phyloP scores from a whole-genome alignment of 1,140 invertebrate species.

The Aricia agestis region DNA sequence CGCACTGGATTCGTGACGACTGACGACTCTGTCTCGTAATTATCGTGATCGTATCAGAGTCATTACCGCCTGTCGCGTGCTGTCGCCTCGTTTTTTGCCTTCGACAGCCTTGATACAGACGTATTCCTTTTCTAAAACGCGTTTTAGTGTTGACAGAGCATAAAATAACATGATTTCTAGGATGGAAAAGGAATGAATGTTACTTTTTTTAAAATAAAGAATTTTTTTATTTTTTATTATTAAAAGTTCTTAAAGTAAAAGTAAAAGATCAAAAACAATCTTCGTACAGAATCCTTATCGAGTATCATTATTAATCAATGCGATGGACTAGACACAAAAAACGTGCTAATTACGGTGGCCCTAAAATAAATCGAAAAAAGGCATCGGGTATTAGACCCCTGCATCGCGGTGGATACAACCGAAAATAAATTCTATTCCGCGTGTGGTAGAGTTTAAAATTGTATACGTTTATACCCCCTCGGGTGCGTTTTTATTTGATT shows the following conservation, averaged over 20 bases:
- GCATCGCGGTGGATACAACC: conserved; percentile 28
- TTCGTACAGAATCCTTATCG: not conserved
- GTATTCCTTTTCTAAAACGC: not conserved
- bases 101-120: not conserved
- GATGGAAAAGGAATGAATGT: too few species aligned
- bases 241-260: too few species aligned
- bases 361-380: conserved; percentile 40
- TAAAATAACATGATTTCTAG: too few species aligned
- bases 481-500: conserved; percentile 47
- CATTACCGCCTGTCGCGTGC: conserved; percentile 14
- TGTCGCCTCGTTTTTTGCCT: conserved; percentile 7
- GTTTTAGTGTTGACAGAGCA: not conserved
- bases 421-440: conserved; percentile 23
- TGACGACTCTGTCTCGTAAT: not conserved
- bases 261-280: too few species aligned
- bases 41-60: conserved; percentile 9
- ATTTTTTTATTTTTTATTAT: too few species aligned
- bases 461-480: conserved; percentile 37
- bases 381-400: conserved; percentile 61
- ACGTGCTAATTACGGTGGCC: conserved; percentile 11
- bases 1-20: conserved; percentile 8
- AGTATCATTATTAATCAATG: not conserved
- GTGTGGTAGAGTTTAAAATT: conserved; percentile 31
- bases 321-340: not conserved
- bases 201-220: too few species aligned